phyloP scores from a whole-genome alignment of 1,140 invertebrate genomes.

The Musca domestica region DNA sequence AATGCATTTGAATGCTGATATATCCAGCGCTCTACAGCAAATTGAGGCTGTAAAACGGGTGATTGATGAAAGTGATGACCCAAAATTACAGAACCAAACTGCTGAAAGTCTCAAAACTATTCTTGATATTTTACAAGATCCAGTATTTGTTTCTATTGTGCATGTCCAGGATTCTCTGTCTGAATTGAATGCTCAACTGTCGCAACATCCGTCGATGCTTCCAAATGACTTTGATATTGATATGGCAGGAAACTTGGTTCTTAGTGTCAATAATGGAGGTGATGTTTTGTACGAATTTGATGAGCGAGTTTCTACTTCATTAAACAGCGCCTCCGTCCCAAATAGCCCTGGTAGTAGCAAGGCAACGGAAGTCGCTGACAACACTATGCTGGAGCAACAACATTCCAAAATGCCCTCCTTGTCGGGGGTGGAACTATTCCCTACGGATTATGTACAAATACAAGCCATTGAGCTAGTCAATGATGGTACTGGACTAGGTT shows the following conservation, averaged over 20 bases:
- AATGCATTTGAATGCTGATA: conserved; percentile 55
- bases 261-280: conserved; percentile 59
- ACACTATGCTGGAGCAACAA: conserved; percentile 60
- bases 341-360: conserved; percentile 43
- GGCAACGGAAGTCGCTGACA: conserved; percentile 24
- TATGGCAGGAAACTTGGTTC: conserved; percentile 60
- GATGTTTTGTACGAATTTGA: conserved; percentile 56
- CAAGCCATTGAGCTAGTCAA: conserved; percentile 94
- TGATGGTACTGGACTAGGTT: conserved; percentile 93
- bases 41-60: conserved; percentile 75
- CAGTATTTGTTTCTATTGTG: conserved; percentile 88
- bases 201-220: conserved; percentile 85
- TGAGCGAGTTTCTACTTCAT: conserved; percentile 61
- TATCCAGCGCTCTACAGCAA: conserved; percentile 74
- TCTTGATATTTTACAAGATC: conserved; percentile 85
- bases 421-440: conserved; percentile 70
- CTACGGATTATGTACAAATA: conserved; percentile 93
- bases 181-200: conserved; percentile 76
- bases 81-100: conserved; percentile 70
- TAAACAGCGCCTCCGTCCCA: conserved; percentile 57
- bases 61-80: conserved; percentile 71
- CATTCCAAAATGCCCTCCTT: conserved; percentile 38
- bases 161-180: conserved; percentile 84
- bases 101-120: conserved; percentile 83
- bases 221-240: conserved; percentile 88